Conservation (phyloP, 2,888 invertebrate species). For the Sinhomidia bicolor region DNA sequence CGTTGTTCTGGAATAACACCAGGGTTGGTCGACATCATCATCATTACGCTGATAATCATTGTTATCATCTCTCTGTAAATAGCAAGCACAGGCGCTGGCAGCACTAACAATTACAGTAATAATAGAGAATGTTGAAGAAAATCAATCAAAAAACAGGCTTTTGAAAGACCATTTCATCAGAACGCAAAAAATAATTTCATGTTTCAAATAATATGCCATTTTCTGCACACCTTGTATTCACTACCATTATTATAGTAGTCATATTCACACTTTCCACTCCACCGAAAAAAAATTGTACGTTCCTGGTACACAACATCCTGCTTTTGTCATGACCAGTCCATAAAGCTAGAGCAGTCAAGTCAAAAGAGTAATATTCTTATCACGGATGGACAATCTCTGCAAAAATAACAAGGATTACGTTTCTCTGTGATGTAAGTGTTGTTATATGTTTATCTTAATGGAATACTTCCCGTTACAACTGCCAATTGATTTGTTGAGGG, state of each 20-base stretch:
- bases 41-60: slow-evolving; percentile 1
- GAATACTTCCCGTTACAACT: slow-evolving; percentile 30
- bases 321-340: neutral
- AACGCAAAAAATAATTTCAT: neutral
- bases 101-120: slow-evolving; percentile 53
- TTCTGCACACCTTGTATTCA: neutral
- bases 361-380: neutral
- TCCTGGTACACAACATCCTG: neutral
- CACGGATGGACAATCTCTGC: neutral
- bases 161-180: slow-evolving; percentile 34
- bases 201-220: neutral
- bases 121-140: slow-evolving; percentile 18
- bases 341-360: neutral
- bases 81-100: neutral
- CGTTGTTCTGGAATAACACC: neutral
- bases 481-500: slow-evolving; percentile 23
- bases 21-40: slow-evolving; percentile 9
- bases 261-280: neutral
- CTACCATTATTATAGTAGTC: neutral
- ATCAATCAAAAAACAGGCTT: slow-evolving; percentile 59
- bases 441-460: neutral
- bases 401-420: neutral
- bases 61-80: neutral
- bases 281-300: neutral
- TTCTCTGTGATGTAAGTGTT: neutral